Percentiles rank a stretch among this genome's conserved stretches.
Conservation (phyloP, 2,113 vertebrate genomes). For the Pontoporia blainvillei region DNA sequence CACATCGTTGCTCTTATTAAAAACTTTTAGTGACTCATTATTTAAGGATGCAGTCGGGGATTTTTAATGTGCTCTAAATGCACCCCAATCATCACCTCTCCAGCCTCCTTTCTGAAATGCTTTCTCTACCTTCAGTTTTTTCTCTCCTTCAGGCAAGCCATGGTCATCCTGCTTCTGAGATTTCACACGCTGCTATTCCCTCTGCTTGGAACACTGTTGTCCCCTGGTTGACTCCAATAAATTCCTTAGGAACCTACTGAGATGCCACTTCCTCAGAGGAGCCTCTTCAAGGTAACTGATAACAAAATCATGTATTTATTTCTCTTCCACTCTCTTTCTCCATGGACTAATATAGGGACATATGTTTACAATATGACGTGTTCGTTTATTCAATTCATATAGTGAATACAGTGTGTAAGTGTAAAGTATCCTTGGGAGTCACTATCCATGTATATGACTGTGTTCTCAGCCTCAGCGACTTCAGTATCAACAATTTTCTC, state of each 20-base stretch:
- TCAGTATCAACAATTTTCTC: neutral
- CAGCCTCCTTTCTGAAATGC: neutral
- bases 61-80: neutral
- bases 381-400: neutral
- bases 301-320: neutral
- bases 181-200: neutral
- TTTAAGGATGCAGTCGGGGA: neutral
- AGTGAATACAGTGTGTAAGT: neutral
- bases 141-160: neutral
- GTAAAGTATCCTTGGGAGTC: rapidly evolving
- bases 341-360: no score
- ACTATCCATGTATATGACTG: rapidly evolving
- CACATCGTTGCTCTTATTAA: neutral
- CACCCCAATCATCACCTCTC: neutral
- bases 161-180: neutral
- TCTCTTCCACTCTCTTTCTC: neutral
- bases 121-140: neutral
- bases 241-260: neutral
- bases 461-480: neutral
- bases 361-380: neutral
- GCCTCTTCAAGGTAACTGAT: neutral
- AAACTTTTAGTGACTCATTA: neutral
- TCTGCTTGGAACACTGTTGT: neutral
- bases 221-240: rapidly evolving
- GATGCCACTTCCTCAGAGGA: neutral